These are phyloP conservation scores for Drosophila rellima DNA, from an alignment of 2,888 invertebrate species.

Conservation along the genomic window DNA sequence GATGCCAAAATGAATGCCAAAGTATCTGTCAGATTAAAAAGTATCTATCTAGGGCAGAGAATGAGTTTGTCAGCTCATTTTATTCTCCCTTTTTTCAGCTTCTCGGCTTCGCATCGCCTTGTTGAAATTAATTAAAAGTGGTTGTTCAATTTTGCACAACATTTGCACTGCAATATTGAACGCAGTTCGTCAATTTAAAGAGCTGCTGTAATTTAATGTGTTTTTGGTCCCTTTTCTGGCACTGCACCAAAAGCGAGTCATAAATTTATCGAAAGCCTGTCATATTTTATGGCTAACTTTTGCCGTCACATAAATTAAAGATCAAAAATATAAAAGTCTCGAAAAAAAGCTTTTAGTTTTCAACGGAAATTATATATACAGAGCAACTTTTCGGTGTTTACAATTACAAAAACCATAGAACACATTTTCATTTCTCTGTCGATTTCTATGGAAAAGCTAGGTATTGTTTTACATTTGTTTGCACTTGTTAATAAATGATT, in stretches of 20 bases:
- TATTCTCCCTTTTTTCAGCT: not conserved
- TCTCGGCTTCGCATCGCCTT: slow-evolving; percentile 25
- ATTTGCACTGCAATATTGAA: slow-evolving; percentile 26
- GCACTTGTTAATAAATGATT: slow-evolving; percentile 64
- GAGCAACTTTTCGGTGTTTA: slow-evolving; percentile 46
- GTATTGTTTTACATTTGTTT: slow-evolving; percentile 57
- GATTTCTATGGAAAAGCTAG: slow-evolving; percentile 48
- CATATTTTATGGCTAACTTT: slow-evolving; percentile 67
- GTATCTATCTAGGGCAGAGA: slow-evolving; percentile 8
- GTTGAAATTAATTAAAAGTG: slow-evolving; percentile 63
- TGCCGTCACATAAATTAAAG: slow-evolving; percentile 63
- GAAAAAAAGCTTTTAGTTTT: slow-evolving; percentile 62
- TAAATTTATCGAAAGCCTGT: slow-evolving; percentile 60
- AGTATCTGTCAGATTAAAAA: slow-evolving; percentile 9
- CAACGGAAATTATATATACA: slow-evolving; percentile 76
- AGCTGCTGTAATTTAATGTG: not conserved
- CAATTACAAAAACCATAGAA: slow-evolving; percentile 54
- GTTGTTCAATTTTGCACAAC: slow-evolving; percentile 48
- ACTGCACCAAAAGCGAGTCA: slow-evolving; percentile 18
- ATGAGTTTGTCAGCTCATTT: not conserved
- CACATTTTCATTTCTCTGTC: slow-evolving; percentile 39
- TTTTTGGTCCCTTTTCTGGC: slow-evolving; percentile 19
- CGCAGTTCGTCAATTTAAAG: slow-evolving; percentile 3
- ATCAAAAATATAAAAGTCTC: slow-evolving; percentile 18
- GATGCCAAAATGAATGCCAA: slow-evolving; percentile 8